Base-by-base conservation (phyloP, 1,140 invertebrate species). In the Cydia amplana region DNA sequence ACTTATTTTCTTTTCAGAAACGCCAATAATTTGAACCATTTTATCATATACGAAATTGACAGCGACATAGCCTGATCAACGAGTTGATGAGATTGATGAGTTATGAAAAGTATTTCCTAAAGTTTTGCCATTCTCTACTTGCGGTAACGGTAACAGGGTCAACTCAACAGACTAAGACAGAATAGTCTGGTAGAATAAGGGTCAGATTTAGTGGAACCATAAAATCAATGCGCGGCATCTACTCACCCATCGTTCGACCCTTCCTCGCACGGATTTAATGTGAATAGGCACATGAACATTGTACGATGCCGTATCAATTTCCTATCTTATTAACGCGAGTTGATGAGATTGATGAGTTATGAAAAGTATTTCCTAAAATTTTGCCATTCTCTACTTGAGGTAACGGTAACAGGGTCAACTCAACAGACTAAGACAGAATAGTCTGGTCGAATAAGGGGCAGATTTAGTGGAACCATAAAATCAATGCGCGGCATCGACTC, bases 391-490 rank as follows among this genome's bases (percentile, higher is more conserved):
- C 43, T 43, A 32, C 10, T 40, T 4, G 12, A 5, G 49, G 16
- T n/a, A n/a, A n/a, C n/a, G n/a, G n/a, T n/a, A n/a, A 16, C 9
- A 36, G 28, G 64, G 4, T 67, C 64, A 67, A 67, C 64, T 67
- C 28, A 18, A 67, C 64, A 67, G 3, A 32, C 14, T 28, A 65
- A 65, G 23, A 67, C 64, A 67, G 16, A 67, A 67, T 32, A 67
- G 64, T 67, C n/a, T 67, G 64, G 64, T 10, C 7, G 64, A 67
- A 32, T 65, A 25, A 67, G 28, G 28, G n/a, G n/a, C 64, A 67
- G 64, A 67, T 67, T 67, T 67, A 67, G 64, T 36, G 64, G 64
- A 32, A 12, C 25, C 64, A 67, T 67, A 67, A 67, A 67, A 67
- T 67, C 64, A 67, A 67, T 67, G 64, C 64, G 16, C 64, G 64